Evolutionary conservation across 2,797 vertebrate genomes (phyloP).

Genomic region (Channallabes apus): DNA sequence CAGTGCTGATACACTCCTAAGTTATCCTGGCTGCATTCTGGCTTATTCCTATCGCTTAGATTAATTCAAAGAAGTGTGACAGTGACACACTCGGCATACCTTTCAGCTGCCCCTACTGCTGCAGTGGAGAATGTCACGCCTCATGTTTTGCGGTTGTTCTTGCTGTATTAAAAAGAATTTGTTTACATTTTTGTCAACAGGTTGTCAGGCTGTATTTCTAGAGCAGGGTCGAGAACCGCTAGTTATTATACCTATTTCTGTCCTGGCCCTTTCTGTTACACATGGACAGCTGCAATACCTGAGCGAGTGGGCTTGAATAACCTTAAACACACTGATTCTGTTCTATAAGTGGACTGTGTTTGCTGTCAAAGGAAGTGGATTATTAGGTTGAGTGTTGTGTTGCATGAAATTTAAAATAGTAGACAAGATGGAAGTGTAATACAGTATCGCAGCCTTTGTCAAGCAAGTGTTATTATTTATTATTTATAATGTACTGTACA

Average conservation of each 20-base stretch:
- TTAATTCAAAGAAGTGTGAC: conserved; percentile 53
- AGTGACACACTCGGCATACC: conserved; percentile 46
- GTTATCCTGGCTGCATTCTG: conserved; percentile 35
- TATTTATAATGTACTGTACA: neutral
- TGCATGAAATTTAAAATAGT: neutral
- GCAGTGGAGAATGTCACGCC: conserved; percentile 13
- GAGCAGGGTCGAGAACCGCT: neutral
- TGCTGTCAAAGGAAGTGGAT: conserved; percentile 4
- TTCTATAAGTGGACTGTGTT: neutral
- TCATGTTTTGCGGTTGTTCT: conserved; percentile 11
- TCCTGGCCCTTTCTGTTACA: conserved; percentile 46
- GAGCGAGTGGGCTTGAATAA: conserved; percentile 37
- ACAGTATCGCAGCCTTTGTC: neutral
- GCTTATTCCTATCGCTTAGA: conserved; percentile 65
- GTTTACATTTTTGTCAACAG: conserved; percentile 45
- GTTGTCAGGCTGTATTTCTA: conserved; percentile 46
- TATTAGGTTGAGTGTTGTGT: conserved; percentile 6
- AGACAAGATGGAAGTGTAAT: conserved; percentile 9
- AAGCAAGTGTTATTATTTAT: conserved; percentile 43
- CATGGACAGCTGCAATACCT: conserved; percentile 59
- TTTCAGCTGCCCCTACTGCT: conserved; percentile 39
- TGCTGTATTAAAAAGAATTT: conserved; percentile 9
- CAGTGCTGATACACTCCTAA: conserved; percentile 59
- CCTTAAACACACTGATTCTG: conserved; percentile 18
- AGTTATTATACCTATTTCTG: conserved; percentile 55